Percentiles rank a stretch among this genome's conserved stretches.
Evolutionary conservation across 2,888 invertebrate species (phyloP).

Genomic region (Isoperla grammatica): DNA sequence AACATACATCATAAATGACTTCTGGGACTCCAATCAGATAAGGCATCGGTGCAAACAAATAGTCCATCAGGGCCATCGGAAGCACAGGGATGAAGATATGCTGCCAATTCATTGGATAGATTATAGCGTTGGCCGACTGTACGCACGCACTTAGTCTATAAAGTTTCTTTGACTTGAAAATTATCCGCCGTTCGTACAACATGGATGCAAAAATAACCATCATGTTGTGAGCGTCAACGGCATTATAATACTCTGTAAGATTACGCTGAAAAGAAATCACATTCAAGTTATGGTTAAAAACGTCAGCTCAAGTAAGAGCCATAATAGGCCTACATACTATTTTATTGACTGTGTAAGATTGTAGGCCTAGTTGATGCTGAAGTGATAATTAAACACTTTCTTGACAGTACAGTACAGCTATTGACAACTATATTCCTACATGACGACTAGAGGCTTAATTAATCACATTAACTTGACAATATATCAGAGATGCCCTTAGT

Average conservation of each 20-base stretch:
- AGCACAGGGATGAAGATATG: slow-evolving; percentile 96
- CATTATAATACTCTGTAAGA: slow-evolving; percentile 95
- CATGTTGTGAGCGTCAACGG: slow-evolving; percentile 93
- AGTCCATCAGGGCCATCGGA: slow-evolving; percentile 83
- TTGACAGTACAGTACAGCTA: too few species aligned
- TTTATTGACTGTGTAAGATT: too few species aligned
- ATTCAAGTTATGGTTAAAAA: too few species aligned
- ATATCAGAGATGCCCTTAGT: too few species aligned
- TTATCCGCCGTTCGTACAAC: slow-evolving; percentile 87
- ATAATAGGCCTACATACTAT: too few species aligned
- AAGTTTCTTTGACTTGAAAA: slow-evolving; percentile 85
- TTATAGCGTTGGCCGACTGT: slow-evolving; percentile 88
- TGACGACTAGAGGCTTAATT: too few species aligned
- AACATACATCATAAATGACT: slow-evolving; percentile 67
- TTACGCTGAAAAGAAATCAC: slow-evolving; percentile 64
- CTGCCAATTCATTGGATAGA: slow-evolving; percentile 99
- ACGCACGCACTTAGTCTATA: slow-evolving; percentile 88
- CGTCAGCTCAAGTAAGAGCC: too few species aligned
- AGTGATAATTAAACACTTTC: too few species aligned
- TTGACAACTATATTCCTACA: too few species aligned
- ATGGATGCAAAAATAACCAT: slow-evolving; percentile 92
- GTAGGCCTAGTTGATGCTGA: too few species aligned
- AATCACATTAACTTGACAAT: too few species aligned
- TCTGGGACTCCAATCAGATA: slow-evolving; percentile 93
- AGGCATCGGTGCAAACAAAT: slow-evolving; percentile 94